Percentiles rank a stretch among this genome's conserved stretches.
Evolutionary conservation across 2,888 invertebrate genomes (phyloP).

Genomic region (Dascillus cervinus): DNA sequence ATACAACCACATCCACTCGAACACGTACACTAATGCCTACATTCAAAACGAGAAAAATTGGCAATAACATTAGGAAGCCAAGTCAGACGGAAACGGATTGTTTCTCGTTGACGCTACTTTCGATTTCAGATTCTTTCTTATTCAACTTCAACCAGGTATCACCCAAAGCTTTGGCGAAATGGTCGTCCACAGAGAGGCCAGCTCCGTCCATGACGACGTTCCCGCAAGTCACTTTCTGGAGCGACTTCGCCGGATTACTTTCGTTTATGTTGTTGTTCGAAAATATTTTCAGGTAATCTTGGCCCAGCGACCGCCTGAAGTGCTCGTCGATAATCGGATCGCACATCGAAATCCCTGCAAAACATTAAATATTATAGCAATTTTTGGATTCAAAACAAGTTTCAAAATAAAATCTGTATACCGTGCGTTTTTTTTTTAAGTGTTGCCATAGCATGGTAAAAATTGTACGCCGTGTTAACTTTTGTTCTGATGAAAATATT

Average conservation of each 20-base stretch:
- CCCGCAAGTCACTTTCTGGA: conserved; percentile 34
- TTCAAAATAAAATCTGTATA: too few relatives aligned
- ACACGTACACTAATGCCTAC: too few relatives aligned
- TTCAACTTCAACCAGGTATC: conserved; percentile 76
- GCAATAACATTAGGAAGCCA: neutral
- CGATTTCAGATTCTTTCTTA: conserved; percentile 51
- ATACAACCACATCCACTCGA: too few relatives aligned
- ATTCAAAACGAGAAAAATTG: neutral
- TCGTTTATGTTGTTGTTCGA: conserved; percentile 42
- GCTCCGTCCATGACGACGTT: conserved; percentile 53
- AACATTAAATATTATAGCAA: conserved; percentile 7
- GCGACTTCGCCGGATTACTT: conserved; percentile 14
- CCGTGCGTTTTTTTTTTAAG: too few relatives aligned
- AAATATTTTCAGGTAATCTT: conserved; percentile 66
- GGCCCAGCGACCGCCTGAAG: conserved; percentile 84
- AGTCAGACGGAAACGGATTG: conserved; percentile 32
- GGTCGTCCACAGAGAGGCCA: conserved; percentile 74
- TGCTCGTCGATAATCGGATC: conserved; percentile 94
- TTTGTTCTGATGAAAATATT: too few relatives aligned
- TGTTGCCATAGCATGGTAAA: too few relatives aligned
- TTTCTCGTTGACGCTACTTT: conserved; percentile 31
- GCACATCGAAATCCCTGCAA: conserved; percentile 65
- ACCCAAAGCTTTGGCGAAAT: conserved; percentile 83
- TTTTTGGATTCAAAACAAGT: too few relatives aligned
- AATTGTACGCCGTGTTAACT: too few relatives aligned